phyloP scores from a whole-genome alignment of 2,888 invertebrate genomes.

The Drosophila percnosoma region DNA sequence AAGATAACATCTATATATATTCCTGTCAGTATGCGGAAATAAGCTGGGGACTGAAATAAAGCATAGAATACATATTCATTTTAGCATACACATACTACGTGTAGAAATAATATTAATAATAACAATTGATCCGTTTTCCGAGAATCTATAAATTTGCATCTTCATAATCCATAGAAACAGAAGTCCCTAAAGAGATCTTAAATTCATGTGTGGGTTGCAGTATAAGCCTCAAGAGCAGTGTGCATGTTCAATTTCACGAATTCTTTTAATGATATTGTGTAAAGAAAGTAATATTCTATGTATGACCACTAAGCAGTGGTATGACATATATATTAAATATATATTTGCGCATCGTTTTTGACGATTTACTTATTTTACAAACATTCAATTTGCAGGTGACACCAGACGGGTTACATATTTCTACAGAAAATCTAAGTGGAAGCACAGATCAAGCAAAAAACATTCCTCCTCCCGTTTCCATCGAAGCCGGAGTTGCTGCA shows the following conservation, averaged over 20 bases:
- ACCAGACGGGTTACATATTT: slow-evolving; percentile 7
- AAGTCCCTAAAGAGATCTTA: background rate
- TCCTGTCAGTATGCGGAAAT: background rate
- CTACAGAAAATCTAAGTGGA: slow-evolving; percentile 2
- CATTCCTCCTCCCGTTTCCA: background rate
- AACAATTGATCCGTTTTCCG: background rate
- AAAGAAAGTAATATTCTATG: background rate
- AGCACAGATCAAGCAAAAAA: slow-evolving; percentile 3
- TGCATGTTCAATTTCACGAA: background rate
- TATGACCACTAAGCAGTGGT: background rate
- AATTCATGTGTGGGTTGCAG: background rate
- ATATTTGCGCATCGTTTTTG: background rate
- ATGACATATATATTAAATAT: background rate
- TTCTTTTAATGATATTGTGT: background rate
- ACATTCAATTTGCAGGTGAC: slow-evolving; percentile 31
- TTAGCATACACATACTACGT: background rate
- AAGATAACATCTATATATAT: background rate
- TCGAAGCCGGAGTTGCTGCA: background rate
- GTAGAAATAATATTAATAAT: background rate
- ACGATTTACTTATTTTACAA: slow-evolving; percentile 3
- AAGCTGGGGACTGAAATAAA: background rate
- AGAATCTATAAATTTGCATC: background rate
- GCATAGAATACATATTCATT: background rate
- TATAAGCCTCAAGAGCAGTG: background rate
- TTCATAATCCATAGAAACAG: background rate